Conservation (phyloP, 2,113 vertebrate species). For the Pseudonaja textilis region DNA sequence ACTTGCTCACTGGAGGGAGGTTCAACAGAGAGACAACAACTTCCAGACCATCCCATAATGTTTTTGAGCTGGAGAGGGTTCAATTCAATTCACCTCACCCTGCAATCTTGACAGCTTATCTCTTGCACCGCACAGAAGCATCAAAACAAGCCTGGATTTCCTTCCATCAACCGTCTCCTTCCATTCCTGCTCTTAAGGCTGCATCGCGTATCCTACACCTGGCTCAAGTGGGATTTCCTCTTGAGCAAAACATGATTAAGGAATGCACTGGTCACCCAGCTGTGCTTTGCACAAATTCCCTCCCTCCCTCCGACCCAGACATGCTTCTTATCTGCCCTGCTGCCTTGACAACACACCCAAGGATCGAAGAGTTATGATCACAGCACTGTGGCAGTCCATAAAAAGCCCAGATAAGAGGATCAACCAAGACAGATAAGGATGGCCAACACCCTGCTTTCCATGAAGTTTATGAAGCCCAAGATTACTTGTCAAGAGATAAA, state of each 20-base stretch:
- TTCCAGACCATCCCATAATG: not conserved
- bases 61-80: not conserved
- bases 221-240: not conserved
- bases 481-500: conserved; percentile 1
- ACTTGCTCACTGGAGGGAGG: not conserved
- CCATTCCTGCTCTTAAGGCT: not conserved
- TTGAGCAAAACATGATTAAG: not conserved
- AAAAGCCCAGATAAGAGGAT: not conserved
- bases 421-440: not conserved
- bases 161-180: not conserved
- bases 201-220: too few species aligned
- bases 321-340: not conserved
- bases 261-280: not conserved
- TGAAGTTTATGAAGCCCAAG: not conserved
- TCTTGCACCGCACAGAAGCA: not conserved
- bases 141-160: not conserved
- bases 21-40: not conserved
- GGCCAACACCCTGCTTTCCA: not conserved
- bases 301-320: not conserved
- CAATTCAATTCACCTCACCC: not conserved
- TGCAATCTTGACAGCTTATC: not conserved
- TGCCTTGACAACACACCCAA: not conserved
- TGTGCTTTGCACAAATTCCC: too few species aligned
- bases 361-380: not conserved
- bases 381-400: conserved; percentile 7